Conservation (phyloP, 2,797 vertebrate genomes). For the Gallinago nigripennis region DNA sequence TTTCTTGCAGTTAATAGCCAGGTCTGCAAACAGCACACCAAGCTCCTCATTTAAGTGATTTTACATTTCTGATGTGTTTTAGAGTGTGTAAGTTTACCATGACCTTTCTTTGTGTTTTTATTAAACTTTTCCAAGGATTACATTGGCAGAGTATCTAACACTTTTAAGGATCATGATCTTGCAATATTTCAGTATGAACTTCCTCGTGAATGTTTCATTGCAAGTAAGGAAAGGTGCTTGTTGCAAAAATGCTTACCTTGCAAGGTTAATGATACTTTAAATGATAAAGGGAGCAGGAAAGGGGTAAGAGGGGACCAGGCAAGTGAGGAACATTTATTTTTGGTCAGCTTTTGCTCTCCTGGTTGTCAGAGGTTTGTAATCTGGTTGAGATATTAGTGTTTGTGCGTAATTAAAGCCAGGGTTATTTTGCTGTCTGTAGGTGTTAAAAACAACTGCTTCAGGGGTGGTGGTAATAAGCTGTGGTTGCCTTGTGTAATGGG, state of each 20-base stretch:
- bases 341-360: neutral
- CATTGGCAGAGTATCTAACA: neutral
- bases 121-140: neutral
- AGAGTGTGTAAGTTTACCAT: neutral
- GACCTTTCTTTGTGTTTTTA: neutral
- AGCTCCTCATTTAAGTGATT: neutral
- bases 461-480: neutral
- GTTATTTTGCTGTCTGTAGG: neutral
- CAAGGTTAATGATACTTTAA: neutral
- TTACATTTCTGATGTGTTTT: neutral
- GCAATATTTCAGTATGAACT: neutral
- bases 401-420: neutral
- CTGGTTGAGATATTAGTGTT: neutral
- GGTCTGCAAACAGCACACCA: neutral
- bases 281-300: neutral
- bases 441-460: neutral
- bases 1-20: neutral
- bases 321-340: neutral
- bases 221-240: neutral
- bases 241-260: neutral
- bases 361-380: neutral
- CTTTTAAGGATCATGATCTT: neutral
- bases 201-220: neutral
- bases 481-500: neutral
- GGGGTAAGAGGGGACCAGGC: neutral